A percentile compares a stretch with the other conserved stretches of the same genome.
Evolutionary conservation across 1,140 invertebrate species (phyloP).

Genomic region (Grapholita molesta): DNA sequence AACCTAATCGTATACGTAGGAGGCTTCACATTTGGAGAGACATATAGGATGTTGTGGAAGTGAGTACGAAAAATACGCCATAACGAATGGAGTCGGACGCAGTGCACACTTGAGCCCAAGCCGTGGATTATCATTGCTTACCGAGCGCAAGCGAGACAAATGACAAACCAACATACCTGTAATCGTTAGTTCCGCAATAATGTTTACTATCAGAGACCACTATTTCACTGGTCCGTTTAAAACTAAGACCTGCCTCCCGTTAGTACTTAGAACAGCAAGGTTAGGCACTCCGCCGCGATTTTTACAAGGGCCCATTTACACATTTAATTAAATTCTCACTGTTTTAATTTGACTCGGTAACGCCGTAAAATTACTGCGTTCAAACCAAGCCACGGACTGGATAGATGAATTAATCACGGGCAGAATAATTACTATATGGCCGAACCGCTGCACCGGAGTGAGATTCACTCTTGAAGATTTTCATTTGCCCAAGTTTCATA

Average conservation of each 20-base stretch:
- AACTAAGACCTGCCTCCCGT: background rate
- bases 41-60: background rate
- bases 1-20: background rate
- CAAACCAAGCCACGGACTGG: constrained; percentile 25
- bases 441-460: background rate
- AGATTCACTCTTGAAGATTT: background rate
- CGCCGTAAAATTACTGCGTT: constrained; percentile 41
- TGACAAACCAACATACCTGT: background rate
- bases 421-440: constrained; percentile 25
- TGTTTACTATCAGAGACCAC: background rate
- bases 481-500: background rate
- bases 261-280: background rate
- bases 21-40: background rate
- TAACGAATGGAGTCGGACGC: constrained; percentile 9
- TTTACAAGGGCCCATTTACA: constrained; percentile 54
- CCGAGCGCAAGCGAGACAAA: background rate
- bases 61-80: background rate
- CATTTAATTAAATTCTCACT: constrained; percentile 61
- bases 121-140: background rate
- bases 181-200: background rate
- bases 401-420: constrained; percentile 14
- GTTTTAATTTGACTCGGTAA: constrained; percentile 58
- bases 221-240: background rate
- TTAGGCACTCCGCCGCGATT: constrained; percentile 32
- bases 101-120: constrained; percentile 7